Evolutionary conservation across 2,888 invertebrate species (phyloP).

Genomic region (Cabera pusaria): DNA sequence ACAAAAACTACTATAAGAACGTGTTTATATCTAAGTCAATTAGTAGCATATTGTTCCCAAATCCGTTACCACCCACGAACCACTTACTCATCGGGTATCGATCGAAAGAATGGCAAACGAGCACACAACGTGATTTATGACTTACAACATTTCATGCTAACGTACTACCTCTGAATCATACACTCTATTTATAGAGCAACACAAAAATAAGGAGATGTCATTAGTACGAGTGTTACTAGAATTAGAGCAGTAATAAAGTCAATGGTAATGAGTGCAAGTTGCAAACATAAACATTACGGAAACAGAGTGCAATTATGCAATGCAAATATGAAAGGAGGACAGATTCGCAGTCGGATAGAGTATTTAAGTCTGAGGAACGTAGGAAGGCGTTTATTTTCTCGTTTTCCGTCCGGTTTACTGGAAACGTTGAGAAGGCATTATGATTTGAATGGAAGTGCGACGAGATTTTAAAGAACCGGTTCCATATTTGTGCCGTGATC

Average conservation of each 20-base stretch:
- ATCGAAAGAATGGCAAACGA: slow-evolving; percentile 50
- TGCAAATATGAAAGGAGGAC: slow-evolving; percentile 16
- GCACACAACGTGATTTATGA: slow-evolving; percentile 49
- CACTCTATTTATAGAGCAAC: slow-evolving; percentile 19
- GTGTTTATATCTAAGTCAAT: slow-evolving; percentile 38
- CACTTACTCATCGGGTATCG: slow-evolving; percentile 48
- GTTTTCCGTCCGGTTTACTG: slow-evolving; percentile 10
- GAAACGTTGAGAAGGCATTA: slow-evolving; percentile 15
- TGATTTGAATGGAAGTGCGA: slow-evolving; percentile 29
- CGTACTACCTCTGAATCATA: slow-evolving; percentile 25
- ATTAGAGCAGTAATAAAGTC: slow-evolving; percentile 13
- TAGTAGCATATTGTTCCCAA: slow-evolving; percentile 53
- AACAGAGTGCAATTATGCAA: slow-evolving; percentile 19
- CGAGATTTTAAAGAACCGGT: slow-evolving; percentile 47
- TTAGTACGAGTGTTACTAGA: slow-evolving; percentile 8
- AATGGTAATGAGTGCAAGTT: slow-evolving; percentile 15
- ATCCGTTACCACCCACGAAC: slow-evolving; percentile 53
- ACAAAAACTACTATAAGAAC: too few species aligned
- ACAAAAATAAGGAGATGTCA: slow-evolving; percentile 19
- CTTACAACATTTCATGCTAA: slow-evolving; percentile 34
- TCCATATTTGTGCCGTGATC: slow-evolving; percentile 55
- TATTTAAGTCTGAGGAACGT: slow-evolving; percentile 2
- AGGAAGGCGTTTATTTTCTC: slow-evolving; percentile 5
- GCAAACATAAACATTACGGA: slow-evolving; percentile 18
- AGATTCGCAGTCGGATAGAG: slow-evolving; percentile 13